Percentiles rank a stretch among this genome's conserved stretches.
These are phyloP conservation scores for Plagiodera versicolora DNA, from an alignment of 2,888 invertebrate species.

Conservation along the genomic window DNA sequence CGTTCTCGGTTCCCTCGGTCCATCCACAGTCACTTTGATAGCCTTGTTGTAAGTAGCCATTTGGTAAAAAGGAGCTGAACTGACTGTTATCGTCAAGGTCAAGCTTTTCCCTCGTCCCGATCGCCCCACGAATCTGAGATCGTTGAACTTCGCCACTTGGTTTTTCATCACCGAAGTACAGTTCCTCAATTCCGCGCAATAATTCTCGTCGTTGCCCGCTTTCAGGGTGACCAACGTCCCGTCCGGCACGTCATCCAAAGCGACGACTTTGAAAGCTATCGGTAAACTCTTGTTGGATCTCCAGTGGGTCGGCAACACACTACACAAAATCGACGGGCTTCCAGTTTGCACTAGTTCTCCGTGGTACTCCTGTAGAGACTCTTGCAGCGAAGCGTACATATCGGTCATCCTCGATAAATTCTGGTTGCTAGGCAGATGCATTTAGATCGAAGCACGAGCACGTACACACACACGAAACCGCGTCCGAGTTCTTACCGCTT, in stretches of 20 bases:
- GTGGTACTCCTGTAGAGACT: constrained; percentile 83
- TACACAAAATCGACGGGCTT: constrained; percentile 93
- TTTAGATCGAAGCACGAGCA: constrained; percentile 41
- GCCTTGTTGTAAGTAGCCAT: constrained; percentile 94
- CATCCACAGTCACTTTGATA: constrained; percentile 99
- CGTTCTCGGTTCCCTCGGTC: constrained; percentile 95
- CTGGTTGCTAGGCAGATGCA: constrained; percentile 66
- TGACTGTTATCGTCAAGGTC: constrained; percentile 91
- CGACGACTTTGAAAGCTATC: constrained; percentile 93
- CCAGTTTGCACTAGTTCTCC: constrained; percentile 94
- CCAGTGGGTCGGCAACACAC: constrained; percentile 94
- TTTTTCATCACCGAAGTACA: constrained; percentile 95
- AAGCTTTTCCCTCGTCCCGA: constrained; percentile 97
- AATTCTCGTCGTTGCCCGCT: constrained; percentile 98
- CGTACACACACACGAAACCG: constrained; percentile 24
- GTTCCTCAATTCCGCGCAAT: constrained; percentile 92
- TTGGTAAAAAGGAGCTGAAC: constrained; percentile 73
- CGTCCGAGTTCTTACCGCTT: constrained; percentile 18
- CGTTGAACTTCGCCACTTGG: constrained; percentile 98
- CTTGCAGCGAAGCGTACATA: constrained; percentile 73
- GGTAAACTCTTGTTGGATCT: constrained; percentile 96
- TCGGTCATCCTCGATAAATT: constrained; percentile 70
- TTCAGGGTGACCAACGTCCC: constrained; percentile 92
- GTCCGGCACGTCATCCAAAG: constrained; percentile 90
- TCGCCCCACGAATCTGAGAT: constrained; percentile 95